These are phyloP conservation scores for Microtus richardsoni DNA, from an alignment of 2,113 vertebrate genomes.

Conservation along the genomic window DNA sequence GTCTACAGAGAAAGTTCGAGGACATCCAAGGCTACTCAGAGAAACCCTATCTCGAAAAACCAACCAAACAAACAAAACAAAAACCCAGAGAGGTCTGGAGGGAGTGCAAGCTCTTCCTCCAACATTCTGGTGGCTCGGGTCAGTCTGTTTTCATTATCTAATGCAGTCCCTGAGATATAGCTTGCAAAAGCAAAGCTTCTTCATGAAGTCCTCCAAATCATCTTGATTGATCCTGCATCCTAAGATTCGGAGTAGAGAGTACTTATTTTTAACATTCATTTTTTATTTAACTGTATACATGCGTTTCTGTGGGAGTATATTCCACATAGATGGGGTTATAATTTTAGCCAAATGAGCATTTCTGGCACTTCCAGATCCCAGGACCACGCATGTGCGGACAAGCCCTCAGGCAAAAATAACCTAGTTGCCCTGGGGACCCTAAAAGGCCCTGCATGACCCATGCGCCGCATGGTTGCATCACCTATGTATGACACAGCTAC, in stretches of 20 bases:
- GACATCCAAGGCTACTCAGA: neutral
- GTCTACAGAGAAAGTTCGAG: neutral
- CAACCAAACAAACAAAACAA: neutral
- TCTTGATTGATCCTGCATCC: neutral
- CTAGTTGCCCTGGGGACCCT: too few relatives aligned
- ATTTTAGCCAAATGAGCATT: too few relatives aligned
- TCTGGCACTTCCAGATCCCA: too few relatives aligned
- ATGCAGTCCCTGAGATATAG: too few relatives aligned
- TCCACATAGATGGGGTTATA: neutral
- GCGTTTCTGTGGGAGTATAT: neutral
- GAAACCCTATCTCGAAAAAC: neutral
- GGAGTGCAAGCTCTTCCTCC: neutral
- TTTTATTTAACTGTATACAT: neutral
- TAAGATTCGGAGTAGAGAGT: neutral
- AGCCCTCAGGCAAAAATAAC: too few relatives aligned
- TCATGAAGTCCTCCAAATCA: neutral
- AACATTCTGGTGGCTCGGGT: too few relatives aligned
- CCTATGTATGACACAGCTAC: too few relatives aligned
- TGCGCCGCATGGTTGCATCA: too few relatives aligned
- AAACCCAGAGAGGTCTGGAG: neutral
- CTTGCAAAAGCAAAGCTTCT: neutral
- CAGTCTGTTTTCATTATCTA: too few relatives aligned
- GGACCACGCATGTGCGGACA: too few relatives aligned
- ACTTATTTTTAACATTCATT: neutral
- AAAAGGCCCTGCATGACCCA: too few relatives aligned